A percentile compares a stretch with the other conserved stretches of the same genome.
Evolutionary conservation across 1,140 invertebrate species (phyloP).

Genomic region (Nautilus pompilius): DNA sequence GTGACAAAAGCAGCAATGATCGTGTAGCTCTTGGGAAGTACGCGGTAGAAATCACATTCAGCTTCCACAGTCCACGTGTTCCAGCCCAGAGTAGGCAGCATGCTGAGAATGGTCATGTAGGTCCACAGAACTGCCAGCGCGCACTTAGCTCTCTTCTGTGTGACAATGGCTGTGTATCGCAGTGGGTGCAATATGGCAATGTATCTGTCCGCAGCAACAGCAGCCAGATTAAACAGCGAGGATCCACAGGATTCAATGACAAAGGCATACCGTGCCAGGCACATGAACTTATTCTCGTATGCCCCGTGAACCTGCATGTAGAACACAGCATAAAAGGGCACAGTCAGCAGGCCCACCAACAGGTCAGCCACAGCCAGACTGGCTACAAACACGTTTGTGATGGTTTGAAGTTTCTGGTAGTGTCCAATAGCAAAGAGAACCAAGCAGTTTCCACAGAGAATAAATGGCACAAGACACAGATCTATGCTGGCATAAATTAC

Average conservation of each 20-base stretch:
- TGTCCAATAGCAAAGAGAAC: not conserved
- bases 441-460: constrained; percentile 5
- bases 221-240: constrained; percentile 18
- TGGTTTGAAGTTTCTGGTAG: constrained; percentile 1
- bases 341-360: constrained; percentile 11
- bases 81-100: constrained; percentile 18
- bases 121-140: constrained; percentile 17
- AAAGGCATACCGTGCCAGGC: constrained; percentile 18
- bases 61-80: constrained; percentile 11
- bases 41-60: constrained; percentile 18
- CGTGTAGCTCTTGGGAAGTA: constrained; percentile 16
- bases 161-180: constrained; percentile 13
- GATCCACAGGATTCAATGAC: constrained; percentile 19
- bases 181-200: constrained; percentile 22
- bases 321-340: constrained; percentile 21
- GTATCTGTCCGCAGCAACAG: constrained; percentile 24
- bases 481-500: too few relatives aligned
- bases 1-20: constrained; percentile 10
- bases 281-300: constrained; percentile 10
- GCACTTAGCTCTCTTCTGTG: constrained; percentile 8
- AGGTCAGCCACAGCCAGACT: constrained; percentile 21
- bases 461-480: constrained; percentile 5
- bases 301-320: constrained; percentile 10
- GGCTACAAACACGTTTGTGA: constrained; percentile 19
- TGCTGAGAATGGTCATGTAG: constrained; percentile 13